These are phyloP conservation scores for Mustelus asterias DNA, from an alignment of 2,113 vertebrate species.

Conservation along the genomic window DNA sequence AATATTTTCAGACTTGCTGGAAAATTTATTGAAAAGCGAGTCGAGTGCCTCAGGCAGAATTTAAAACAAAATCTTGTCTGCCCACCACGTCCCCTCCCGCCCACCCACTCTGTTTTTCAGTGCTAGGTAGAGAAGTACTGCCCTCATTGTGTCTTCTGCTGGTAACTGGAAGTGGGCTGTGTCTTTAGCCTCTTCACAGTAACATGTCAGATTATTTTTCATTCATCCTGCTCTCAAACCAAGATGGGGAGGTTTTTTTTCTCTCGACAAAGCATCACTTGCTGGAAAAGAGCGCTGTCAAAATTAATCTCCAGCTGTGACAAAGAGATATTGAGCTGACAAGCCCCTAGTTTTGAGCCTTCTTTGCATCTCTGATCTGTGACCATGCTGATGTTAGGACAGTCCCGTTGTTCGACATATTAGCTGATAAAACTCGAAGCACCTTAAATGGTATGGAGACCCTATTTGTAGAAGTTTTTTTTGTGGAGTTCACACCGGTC, in stretches of 20 bases:
- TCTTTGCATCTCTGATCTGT: not conserved
- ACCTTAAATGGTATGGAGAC: not conserved
- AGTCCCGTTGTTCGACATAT: not conserved
- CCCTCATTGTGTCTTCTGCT: not conserved
- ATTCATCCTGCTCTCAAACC: not conserved
- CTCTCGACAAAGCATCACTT: not conserved
- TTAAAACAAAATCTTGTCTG: not conserved
- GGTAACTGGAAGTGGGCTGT: not conserved
- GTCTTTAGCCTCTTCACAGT: not conserved
- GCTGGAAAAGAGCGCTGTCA: not conserved
- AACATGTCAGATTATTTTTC: not conserved
- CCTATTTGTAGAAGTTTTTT: not conserved
- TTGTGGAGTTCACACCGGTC: not conserved
- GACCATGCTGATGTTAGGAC: not conserved
- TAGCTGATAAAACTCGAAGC: not conserved
- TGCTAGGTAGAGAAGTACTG: too few relatives aligned
- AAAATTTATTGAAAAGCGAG: not conserved
- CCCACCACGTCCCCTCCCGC: too few relatives aligned
- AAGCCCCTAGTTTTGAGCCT: not conserved
- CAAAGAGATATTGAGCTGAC: not conserved
- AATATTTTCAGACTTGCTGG: not conserved
- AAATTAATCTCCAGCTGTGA: not conserved
- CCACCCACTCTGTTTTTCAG: too few relatives aligned
- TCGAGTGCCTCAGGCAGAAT: not conserved
- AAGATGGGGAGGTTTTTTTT: not conserved